These are phyloP conservation scores for Porphyrio hochstetteri DNA, from an alignment of 2,113 vertebrate species.

Conservation along the genomic window DNA sequence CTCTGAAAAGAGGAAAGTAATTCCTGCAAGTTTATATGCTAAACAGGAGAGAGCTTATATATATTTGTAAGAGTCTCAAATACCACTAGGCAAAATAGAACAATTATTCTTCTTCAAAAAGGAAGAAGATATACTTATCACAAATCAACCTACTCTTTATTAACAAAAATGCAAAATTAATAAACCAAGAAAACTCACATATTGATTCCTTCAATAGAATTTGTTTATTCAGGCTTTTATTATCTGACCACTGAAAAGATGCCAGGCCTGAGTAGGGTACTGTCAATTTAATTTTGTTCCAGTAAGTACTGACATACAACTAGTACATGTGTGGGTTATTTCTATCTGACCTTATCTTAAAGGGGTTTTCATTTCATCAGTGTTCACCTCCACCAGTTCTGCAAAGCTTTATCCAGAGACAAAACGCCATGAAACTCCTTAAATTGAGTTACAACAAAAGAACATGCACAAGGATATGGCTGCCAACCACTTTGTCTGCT, in stretches of 20 bases:
- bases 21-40: background rate
- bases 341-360: background rate
- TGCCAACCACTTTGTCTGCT: background rate
- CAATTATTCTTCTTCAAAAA: background rate
- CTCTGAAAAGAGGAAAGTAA: background rate
- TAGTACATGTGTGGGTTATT: background rate
- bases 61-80: background rate
- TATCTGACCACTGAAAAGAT: background rate
- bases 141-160: background rate
- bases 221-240: background rate
- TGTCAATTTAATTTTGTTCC: background rate
- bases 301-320: slow-evolving; percentile 27
- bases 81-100: background rate
- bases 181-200: background rate
- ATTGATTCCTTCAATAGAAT: background rate
- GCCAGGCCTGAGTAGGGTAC: background rate
- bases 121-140: background rate
- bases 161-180: background rate
- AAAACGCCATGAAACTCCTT: slow-evolving; percentile 54
- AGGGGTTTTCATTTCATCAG: background rate
- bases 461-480: slow-evolving; percentile 45
- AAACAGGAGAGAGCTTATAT: background rate
- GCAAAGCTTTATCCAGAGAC: slow-evolving; percentile 19
- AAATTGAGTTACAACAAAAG: slow-evolving; percentile 66
- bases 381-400: slow-evolving; percentile 37